Evolutionary conservation across 2,888 invertebrate genomes (phyloP).

Genomic region (Petrophora chlorosata): DNA sequence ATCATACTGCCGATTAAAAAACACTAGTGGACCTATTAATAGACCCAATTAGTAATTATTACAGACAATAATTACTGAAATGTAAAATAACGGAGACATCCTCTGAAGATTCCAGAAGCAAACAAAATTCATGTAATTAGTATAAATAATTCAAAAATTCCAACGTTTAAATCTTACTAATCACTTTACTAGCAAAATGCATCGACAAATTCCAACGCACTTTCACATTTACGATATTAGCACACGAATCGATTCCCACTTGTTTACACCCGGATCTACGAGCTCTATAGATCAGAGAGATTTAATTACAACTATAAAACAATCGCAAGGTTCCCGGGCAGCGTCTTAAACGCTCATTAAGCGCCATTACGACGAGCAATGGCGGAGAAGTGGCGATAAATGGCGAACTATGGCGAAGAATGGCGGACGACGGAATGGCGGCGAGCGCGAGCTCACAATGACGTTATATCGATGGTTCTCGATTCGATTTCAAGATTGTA

Average conservation of each 20-base stretch:
- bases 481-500: slow-evolving; percentile 45
- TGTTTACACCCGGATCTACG: slow-evolving; percentile 57
- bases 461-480: slow-evolving; percentile 45
- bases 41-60: no score
- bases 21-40: no score
- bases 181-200: no score
- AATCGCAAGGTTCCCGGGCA: slow-evolving; percentile 62
- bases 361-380: slow-evolving; percentile 64
- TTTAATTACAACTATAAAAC: slow-evolving; percentile 80
- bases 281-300: slow-evolving; percentile 61
- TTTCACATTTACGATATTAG: background rate
- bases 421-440: slow-evolving; percentile 36
- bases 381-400: slow-evolving; percentile 56
- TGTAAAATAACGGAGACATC: no score
- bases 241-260: slow-evolving; percentile 48
- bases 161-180: no score
- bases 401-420: slow-evolving; percentile 40
- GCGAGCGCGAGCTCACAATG: slow-evolving; percentile 34
- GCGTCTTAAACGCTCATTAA: slow-evolving; percentile 77
- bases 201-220: slow-evolving; percentile 7
- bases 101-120: no score
- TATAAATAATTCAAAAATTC: no score
- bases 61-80: no score
- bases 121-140: no score
- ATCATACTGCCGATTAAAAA: no score